Base-by-base conservation (phyloP, 2,888 invertebrate genomes). In the Agrochola litura region DNA sequence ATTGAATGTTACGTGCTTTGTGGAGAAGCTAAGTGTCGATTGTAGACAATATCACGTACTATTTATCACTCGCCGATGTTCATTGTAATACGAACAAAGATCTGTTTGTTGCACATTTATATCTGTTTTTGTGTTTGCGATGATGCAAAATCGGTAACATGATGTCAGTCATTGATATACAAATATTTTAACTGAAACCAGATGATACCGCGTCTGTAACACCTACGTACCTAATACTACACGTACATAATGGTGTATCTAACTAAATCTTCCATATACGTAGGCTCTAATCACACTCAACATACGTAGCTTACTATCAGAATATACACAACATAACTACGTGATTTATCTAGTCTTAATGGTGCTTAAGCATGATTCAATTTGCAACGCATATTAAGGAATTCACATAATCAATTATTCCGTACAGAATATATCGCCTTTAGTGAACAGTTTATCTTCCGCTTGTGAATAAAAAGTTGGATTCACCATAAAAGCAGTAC, bases 31-130 rank as follows among this genome's bases (percentile, higher is more conserved):
- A 85, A 81, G 77, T 80, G 78, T 66, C 78, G 74, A 87, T 86
- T 84, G 87, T 83, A 79, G 73, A 76, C 74, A 78, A 84, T 82
- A 87, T 86, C 88, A 88, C 88, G 84, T 88, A 88, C 77, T 75
- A 88, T 70, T 83, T 87, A 88, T 88, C 87, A 73, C 64, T 77
- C 70, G 58, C 65, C 73, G 76, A 83, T 79, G 74, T 79, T 83
- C 79, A 87, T 88, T 88, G 84, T 87, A 84, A 82, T 76, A 81
- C 74, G 86, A 83, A 88, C 87, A 87, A 88, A 87, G 86, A 86
- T 88, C 76, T 80, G 75, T 76, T 83, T 76, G 68, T 83, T 77
- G 85, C 80, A 80, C 63, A 79, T 80, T n/a, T n/a, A 80, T 79
- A 69, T 81, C 77, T 81, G 84, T 86, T 86, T 85, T 79, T 79